Percentiles rank a stretch among this genome's conserved stretches.
Evolutionary conservation across 2,888 invertebrate genomes (phyloP).

Genomic region (Therioaphis trifolii): DNA sequence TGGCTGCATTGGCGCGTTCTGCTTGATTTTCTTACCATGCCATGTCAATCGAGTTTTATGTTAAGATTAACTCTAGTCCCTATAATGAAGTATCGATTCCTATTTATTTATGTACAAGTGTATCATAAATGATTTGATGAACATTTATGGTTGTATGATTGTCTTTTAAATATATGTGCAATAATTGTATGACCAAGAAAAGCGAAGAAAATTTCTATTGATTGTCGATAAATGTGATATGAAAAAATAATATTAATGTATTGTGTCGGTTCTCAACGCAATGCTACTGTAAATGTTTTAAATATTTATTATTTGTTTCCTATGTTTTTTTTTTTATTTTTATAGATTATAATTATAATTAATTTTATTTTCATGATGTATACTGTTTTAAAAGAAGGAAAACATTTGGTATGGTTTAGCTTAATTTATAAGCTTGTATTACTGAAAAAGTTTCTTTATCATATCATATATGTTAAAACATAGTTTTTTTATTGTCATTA

Average conservation of each 20-base stretch:
- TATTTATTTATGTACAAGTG: not conserved
- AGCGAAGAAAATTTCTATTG: too few species aligned
- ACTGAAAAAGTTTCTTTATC: not conserved
- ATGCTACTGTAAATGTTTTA: not conserved
- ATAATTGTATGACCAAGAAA: too few species aligned
- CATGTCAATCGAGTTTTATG: not conserved
- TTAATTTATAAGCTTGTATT: not conserved
- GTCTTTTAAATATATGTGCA: not conserved
- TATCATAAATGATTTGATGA: not conserved
- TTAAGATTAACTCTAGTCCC: not conserved
- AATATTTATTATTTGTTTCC: constrained; percentile 33
- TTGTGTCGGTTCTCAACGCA: not conserved
- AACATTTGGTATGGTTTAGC: not conserved
- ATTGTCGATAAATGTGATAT: not conserved
- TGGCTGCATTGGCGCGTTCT: constrained; percentile 47
- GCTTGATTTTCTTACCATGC: constrained; percentile 1
- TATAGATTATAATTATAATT: constrained; percentile 1
- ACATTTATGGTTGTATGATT: not conserved
- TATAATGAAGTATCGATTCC: constrained; percentile 29
- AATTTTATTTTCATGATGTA: not conserved
- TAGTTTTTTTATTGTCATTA: not conserved
- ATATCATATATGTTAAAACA: constrained; percentile 27
- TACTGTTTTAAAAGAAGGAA: not conserved
- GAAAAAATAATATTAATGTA: not conserved
- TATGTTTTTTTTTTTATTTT: constrained; percentile 9